Evolutionary conservation across 2,113 vertebrate species (phyloP).

Genomic region (Scomber japonicus): DNA sequence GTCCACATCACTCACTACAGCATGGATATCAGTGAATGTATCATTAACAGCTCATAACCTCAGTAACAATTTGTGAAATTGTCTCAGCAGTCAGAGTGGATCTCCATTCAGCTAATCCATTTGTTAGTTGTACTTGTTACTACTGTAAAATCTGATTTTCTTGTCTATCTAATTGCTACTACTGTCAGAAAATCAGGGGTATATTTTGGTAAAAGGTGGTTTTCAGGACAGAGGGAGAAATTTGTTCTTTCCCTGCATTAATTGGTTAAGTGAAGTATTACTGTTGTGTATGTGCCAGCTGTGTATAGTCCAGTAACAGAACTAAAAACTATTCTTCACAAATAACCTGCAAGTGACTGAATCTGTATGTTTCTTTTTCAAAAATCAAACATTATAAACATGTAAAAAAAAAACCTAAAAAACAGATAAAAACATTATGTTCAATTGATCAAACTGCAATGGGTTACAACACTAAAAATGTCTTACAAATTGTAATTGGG

Average conservation of each 20-base stretch:
- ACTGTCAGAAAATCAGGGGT: not conserved
- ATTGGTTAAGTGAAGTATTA: not conserved
- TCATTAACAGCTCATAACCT: conserved; percentile 23
- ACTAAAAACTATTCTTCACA: not conserved
- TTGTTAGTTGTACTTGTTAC: not conserved
- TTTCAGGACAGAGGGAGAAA: not conserved
- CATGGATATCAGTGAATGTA: not conserved
- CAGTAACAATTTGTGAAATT: not conserved
- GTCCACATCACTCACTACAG: not conserved
- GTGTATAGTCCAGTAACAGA: not conserved
- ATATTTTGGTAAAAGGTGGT: not conserved
- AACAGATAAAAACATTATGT: conserved; percentile 23
- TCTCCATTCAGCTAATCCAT: not conserved
- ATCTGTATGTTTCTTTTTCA: conserved; percentile 13
- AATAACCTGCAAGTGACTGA: not conserved
- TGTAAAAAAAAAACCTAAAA: conserved; percentile 31
- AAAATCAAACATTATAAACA: conserved; percentile 12
- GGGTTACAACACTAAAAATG: conserved; percentile 31
- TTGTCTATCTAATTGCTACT: not conserved
- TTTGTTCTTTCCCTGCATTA: conserved; percentile 1
- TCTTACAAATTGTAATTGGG: conserved; percentile 20
- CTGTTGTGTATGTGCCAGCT: conserved; percentile 2
- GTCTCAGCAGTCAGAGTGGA: not conserved
- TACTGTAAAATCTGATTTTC: conserved; percentile 2
- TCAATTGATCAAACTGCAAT: conserved; percentile 17